A percentile compares a stretch with the other conserved stretches of the same genome.
Evolutionary conservation across 2,113 vertebrate species (phyloP).

Genomic region (Cyprinodon brontotheroides): DNA sequence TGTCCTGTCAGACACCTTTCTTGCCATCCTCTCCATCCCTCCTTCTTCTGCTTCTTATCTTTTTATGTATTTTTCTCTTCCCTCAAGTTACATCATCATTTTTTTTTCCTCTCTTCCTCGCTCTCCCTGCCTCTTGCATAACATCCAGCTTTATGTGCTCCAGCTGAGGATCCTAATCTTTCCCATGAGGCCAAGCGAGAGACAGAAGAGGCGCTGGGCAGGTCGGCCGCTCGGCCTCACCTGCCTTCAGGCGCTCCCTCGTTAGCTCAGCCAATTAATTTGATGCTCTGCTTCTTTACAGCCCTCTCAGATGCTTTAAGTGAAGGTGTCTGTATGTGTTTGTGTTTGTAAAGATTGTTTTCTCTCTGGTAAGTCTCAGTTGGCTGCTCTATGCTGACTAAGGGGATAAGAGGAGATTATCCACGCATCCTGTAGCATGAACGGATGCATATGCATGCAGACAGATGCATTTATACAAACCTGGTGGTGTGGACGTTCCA

Average conservation of each 20-base stretch:
- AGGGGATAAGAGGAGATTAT: constrained; percentile 55
- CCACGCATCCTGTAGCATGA: constrained; percentile 24
- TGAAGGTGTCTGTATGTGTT: constrained; percentile 25
- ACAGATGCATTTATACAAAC: constrained; percentile 19
- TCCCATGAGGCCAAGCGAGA: constrained; percentile 65
- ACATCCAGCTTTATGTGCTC: constrained; percentile 77
- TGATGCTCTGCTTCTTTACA: constrained; percentile 50
- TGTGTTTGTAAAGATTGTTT: background rate
- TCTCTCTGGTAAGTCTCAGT: constrained; percentile 21
- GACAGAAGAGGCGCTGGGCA: constrained; percentile 36
- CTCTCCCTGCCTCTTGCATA: constrained; percentile 75
- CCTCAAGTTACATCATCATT: constrained; percentile 72
- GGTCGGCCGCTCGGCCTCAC: constrained; percentile 52
- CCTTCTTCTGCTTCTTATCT: constrained; percentile 37
- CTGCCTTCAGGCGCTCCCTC: constrained; percentile 45
- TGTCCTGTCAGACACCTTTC: constrained; percentile 30
- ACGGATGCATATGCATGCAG: background rate
- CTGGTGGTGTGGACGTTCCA: constrained; percentile 35
- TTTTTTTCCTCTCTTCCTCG: constrained; percentile 40
- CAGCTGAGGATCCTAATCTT: constrained; percentile 78
- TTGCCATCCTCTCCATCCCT: background rate
- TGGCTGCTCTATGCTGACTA: constrained; percentile 31
- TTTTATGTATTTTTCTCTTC: constrained; percentile 50
- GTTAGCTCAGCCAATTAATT: constrained; percentile 71
- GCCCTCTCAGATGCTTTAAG: constrained; percentile 21